Conservation (phyloP, 2,797 vertebrate genomes). For the Sebastes melanostomus region DNA sequence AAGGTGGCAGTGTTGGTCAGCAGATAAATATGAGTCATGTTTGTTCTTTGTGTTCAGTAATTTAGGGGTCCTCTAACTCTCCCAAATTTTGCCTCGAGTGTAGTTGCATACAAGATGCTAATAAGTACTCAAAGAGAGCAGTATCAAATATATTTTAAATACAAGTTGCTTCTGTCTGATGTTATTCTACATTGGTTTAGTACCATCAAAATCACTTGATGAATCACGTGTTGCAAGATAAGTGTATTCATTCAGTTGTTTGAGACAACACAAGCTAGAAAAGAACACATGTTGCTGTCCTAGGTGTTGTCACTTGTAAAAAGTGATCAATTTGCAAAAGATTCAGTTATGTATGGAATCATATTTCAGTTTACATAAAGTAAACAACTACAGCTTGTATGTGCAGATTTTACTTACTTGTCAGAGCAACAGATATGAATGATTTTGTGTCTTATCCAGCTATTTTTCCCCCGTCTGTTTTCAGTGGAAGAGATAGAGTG, state of each 20-base stretch:
- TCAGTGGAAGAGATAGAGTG: not conserved
- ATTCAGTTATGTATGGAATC: constrained; percentile 7
- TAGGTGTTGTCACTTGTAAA: not conserved
- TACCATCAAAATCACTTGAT: not conserved
- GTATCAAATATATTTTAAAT: not conserved
- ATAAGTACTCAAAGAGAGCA: not conserved
- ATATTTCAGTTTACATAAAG: not conserved
- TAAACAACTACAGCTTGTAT: not conserved
- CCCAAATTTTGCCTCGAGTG: not conserved
- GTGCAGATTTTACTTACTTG: not conserved
- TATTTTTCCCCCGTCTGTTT: not conserved
- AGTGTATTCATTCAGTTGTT: not conserved
- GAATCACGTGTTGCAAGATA: not conserved
- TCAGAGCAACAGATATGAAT: not conserved
- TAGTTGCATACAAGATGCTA: not conserved
- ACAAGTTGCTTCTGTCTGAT: not conserved
- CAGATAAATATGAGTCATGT: not conserved
- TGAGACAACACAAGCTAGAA: not conserved
- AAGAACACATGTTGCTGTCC: not conserved
- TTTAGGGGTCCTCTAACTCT: not conserved
- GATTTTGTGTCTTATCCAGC: not conserved
- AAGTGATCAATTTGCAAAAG: not conserved
- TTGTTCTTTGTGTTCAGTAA: constrained; percentile 1
- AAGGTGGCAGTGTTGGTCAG: constrained; percentile 67
- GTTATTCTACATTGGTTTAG: not conserved